These are phyloP conservation scores for Actinostola sp. DNA, from an alignment of 92 coral and sea anemone species.

Conservation along the genomic window DNA sequence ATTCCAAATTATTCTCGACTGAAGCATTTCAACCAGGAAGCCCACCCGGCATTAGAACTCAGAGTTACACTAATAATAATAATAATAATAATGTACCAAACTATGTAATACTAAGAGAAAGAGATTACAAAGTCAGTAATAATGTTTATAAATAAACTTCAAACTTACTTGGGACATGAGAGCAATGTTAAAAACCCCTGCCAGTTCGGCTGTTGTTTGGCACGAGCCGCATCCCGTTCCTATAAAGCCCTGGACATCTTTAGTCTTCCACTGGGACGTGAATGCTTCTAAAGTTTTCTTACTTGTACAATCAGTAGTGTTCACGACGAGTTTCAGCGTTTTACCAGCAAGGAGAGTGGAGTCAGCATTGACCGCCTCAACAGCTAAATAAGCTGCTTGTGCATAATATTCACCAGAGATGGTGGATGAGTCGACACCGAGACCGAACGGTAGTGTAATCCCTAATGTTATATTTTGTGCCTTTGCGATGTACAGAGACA, in stretches of 20 bases:
- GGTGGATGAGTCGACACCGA: constrained; percentile 3
- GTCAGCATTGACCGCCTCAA: constrained; percentile 47
- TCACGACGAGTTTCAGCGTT: constrained; percentile 54
- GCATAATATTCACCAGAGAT: constrained; percentile 46
- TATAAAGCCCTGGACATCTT: constrained; percentile 68
- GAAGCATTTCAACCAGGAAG: too few species aligned
- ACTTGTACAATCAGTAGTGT: constrained; percentile 32
- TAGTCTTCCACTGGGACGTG: constrained; percentile 30
- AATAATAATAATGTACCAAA: too few species aligned
- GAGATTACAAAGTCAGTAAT: too few species aligned
- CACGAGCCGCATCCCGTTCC: constrained; percentile 93
- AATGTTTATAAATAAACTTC: too few species aligned
- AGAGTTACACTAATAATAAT: too few species aligned
- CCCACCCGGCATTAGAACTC: too few species aligned
- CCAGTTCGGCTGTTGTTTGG: constrained; percentile 68
- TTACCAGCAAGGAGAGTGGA: constrained; percentile 40
- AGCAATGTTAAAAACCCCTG: constrained; percentile 76
- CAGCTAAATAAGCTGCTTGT: constrained; percentile 62
- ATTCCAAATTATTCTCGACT: too few species aligned
- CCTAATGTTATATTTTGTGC: constrained; percentile 12
- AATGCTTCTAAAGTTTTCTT: constrained; percentile 11
- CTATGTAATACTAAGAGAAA: too few species aligned
- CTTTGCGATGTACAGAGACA: not conserved
- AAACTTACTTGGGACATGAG: constrained; percentile 93
- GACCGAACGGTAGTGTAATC: not conserved